Conservation (phyloP, 2,888 invertebrate species). For the Rhorus exstirpatorius region DNA sequence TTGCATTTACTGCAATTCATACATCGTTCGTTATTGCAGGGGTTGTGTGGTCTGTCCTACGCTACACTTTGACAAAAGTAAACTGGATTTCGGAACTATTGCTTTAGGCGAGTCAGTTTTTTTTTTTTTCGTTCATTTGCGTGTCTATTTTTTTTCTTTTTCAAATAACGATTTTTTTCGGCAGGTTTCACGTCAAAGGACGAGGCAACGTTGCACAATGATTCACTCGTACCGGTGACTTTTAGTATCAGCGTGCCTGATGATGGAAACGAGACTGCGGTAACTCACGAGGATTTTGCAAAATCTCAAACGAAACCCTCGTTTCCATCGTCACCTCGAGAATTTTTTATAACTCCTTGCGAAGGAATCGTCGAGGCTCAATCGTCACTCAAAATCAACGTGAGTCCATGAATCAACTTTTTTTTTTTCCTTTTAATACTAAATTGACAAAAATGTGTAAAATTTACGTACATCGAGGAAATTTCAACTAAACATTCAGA, state of each 20-base stretch:
- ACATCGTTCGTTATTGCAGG: conserved; percentile 84
- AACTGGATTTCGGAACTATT: conserved; percentile 88
- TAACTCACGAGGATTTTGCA: conserved; percentile 87
- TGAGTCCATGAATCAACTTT: conserved; percentile 75
- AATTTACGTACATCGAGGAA: too few species aligned
- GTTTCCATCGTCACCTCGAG: conserved; percentile 87
- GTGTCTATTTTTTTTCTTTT: conserved; percentile 1
- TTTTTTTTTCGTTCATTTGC: neutral
- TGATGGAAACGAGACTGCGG: conserved; percentile 88
- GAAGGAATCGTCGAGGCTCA: conserved; percentile 87
- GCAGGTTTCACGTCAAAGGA: conserved; percentile 87
- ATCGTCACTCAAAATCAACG: conserved; percentile 86
- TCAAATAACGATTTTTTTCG: conserved; percentile 65
- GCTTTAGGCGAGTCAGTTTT: conserved; percentile 87
- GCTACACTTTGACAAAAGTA: conserved; percentile 87
- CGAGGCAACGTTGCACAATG: conserved; percentile 87
- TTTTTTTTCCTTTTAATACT: neutral
- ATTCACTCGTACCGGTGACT: conserved; percentile 87
- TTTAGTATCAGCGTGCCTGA: conserved; percentile 87
- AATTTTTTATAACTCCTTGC: conserved; percentile 87
- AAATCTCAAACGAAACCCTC: conserved; percentile 84
- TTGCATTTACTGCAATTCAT: neutral
- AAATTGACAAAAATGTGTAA: neutral
- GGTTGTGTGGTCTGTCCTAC: conserved; percentile 89
- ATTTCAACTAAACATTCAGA: too few species aligned